A percentile compares a stretch with the other conserved stretches of the same genome.
These are phyloP conservation scores for Sinodicranocentrus sp. DNA, from an alignment of 2,888 invertebrate species.

Conservation along the genomic window DNA sequence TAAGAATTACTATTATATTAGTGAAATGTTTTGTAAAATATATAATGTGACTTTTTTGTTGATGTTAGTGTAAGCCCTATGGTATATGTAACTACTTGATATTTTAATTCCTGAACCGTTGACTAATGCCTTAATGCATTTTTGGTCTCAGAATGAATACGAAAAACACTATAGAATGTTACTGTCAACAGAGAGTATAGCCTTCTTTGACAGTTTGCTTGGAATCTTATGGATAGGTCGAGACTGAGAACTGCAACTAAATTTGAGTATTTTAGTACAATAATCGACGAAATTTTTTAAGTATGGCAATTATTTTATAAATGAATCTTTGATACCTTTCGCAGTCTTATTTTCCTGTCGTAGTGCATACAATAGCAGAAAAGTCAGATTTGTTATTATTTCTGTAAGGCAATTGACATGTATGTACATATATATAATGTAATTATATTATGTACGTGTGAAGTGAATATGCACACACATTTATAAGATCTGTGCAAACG, in stretches of 20 bases:
- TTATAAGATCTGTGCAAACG: conserved; percentile 7
- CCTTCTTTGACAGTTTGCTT: conserved; percentile 43
- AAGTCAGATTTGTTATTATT: too few relatives aligned
- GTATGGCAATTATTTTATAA: conserved; percentile 50
- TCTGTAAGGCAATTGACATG: too few relatives aligned
- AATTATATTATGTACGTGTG: too few relatives aligned
- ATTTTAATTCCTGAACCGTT: conserved; percentile 16
- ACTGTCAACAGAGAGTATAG: neutral
- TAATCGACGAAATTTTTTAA: conserved; percentile 29
- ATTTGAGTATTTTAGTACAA: conserved; percentile 59
- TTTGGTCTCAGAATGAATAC: conserved; percentile 48
- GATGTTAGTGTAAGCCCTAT: neutral
- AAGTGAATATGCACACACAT: too few relatives aligned
- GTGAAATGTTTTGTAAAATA: neutral
- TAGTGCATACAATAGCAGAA: conserved; percentile 6
- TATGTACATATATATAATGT: neutral
- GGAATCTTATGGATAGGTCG: conserved; percentile 48
- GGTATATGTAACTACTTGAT: neutral
- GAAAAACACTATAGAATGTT: conserved; percentile 8
- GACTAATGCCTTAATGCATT: conserved; percentile 50
- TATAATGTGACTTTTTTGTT: neutral
- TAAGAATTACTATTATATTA: too few relatives aligned
- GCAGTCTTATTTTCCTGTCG: conserved; percentile 45
- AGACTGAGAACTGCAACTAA: conserved; percentile 59
- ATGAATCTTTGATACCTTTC: conserved; percentile 58